Percentiles rank a stretch among this genome's conserved stretches.
Evolutionary conservation across 1,140 invertebrate species (phyloP).

Genomic region (Galendromus occidentalis): DNA sequence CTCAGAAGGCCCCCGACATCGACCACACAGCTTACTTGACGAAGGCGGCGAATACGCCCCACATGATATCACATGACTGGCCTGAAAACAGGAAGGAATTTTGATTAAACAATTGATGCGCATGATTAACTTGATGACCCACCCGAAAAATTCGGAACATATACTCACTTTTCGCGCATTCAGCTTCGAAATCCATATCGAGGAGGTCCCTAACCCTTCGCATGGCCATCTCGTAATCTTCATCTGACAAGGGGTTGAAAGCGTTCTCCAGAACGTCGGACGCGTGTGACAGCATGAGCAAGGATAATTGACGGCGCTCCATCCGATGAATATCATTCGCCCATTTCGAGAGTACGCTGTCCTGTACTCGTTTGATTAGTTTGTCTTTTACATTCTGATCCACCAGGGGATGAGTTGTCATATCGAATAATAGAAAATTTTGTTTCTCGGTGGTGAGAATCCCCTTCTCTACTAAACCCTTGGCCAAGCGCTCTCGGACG

Average conservation of each 20-base stretch:
- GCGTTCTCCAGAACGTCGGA: conserved; percentile 98
- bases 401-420: conserved; percentile 97
- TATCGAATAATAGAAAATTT: conserved; percentile 98
- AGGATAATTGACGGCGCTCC: conserved; percentile 73
- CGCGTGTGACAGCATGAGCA: conserved; percentile 87
- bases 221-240: conserved; percentile 96
- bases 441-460: conserved; percentile 99
- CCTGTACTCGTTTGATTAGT: conserved; percentile 95
- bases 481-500: conserved; percentile 92
- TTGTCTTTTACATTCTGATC: conserved; percentile 88
- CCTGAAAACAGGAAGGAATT: background rate
- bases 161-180: conserved; percentile 44
- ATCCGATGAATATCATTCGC: conserved; percentile 93
- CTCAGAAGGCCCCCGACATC: no score
- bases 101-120: background rate
- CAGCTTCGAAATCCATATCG: conserved; percentile 87
- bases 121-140: background rate
- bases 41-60: conserved; percentile 5
- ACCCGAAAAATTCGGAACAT: background rate
- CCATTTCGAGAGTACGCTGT: conserved; percentile 84
- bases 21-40: background rate
- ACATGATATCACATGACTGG: conserved; percentile 11
- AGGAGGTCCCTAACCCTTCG: conserved; percentile 81
- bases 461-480: conserved; percentile 98
- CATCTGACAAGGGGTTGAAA: conserved; percentile 92